Conservation (phyloP, 2,113 vertebrate genomes). For the Spermophilus dauricus region DNA sequence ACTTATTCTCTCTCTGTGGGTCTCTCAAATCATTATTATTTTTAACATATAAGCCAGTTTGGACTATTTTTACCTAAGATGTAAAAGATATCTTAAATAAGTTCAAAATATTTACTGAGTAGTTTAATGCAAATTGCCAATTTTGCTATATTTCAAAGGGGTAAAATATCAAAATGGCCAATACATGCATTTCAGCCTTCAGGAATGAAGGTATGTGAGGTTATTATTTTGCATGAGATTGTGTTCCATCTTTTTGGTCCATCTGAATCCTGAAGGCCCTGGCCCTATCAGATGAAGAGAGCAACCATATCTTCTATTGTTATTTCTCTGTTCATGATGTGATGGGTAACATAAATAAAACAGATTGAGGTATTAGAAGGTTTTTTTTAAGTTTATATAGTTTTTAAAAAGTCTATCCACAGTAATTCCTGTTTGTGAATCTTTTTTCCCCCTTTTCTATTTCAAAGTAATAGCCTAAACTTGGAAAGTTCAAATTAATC, state of each 20-base stretch:
- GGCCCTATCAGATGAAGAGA: not conserved
- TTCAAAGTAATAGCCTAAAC: not conserved
- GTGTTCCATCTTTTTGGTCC: not conserved
- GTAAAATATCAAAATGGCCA: not conserved
- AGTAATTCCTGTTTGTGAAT: not conserved
- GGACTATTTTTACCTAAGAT: conserved; percentile 1
- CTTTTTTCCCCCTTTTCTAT: not conserved
- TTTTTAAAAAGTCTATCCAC: not conserved
- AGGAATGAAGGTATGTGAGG: not conserved
- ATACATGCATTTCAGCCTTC: not conserved
- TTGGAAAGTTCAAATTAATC: not conserved
- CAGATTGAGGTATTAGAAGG: not conserved
- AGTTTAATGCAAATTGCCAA: not conserved
- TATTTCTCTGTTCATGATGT: not conserved
- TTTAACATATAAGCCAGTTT: conserved; percentile 25
- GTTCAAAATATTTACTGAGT: conserved; percentile 33
- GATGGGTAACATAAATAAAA: not conserved
- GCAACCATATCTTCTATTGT: not conserved
- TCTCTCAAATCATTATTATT: not conserved
- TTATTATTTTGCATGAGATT: conserved; percentile 33
- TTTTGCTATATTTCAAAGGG: not conserved
- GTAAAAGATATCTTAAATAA: conserved; percentile 1
- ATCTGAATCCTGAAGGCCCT: not conserved
- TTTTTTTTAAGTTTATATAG: too few relatives aligned
- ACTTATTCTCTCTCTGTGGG: not conserved